Evolutionary conservation across 2,113 vertebrate genomes (phyloP).

Genomic region (Semicossyphus pulcher): DNA sequence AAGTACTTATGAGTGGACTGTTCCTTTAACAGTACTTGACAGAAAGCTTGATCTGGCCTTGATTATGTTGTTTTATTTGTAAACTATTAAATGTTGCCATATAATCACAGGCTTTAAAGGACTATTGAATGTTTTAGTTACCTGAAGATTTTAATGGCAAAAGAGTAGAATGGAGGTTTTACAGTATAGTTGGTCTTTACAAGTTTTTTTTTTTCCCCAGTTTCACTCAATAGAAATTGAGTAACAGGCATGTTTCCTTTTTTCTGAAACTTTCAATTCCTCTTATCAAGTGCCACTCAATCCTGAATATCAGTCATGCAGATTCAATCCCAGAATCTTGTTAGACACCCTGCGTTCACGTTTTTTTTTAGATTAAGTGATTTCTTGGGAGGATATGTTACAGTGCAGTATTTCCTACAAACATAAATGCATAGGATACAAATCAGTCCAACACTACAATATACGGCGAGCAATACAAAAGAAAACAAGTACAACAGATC

Average conservation of each 20-base stretch:
- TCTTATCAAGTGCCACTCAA: neutral
- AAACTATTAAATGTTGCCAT: neutral
- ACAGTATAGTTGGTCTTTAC: slow-evolving; percentile 31
- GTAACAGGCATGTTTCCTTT: neutral
- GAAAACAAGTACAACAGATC: slow-evolving; percentile 26
- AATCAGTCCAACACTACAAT: slow-evolving; percentile 65
- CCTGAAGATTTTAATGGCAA: slow-evolving; percentile 19
- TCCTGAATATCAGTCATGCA: slow-evolving; percentile 8
- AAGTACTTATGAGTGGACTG: slow-evolving; percentile 17
- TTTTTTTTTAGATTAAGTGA: slow-evolving; percentile 19
- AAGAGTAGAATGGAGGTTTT: neutral
- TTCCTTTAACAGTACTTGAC: slow-evolving; percentile 24
- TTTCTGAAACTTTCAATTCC: neutral
- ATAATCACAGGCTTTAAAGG: slow-evolving; percentile 15
- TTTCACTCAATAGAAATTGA: too few species aligned
- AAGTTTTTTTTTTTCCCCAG: neutral
- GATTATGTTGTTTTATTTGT: slow-evolving; percentile 11
- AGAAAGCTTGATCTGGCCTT: slow-evolving; percentile 7
- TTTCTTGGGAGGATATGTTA: slow-evolving; percentile 42
- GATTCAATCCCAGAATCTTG: slow-evolving; percentile 19
- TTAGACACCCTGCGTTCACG: slow-evolving; percentile 13
- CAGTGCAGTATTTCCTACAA: slow-evolving; percentile 53
- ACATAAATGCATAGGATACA: slow-evolving; percentile 78
- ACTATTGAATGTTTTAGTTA: slow-evolving; percentile 3
- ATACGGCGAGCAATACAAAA: slow-evolving; percentile 62